Evolutionary conservation across 2,888 invertebrate genomes (phyloP).

Genomic region (Pseudococcus viburni): DNA sequence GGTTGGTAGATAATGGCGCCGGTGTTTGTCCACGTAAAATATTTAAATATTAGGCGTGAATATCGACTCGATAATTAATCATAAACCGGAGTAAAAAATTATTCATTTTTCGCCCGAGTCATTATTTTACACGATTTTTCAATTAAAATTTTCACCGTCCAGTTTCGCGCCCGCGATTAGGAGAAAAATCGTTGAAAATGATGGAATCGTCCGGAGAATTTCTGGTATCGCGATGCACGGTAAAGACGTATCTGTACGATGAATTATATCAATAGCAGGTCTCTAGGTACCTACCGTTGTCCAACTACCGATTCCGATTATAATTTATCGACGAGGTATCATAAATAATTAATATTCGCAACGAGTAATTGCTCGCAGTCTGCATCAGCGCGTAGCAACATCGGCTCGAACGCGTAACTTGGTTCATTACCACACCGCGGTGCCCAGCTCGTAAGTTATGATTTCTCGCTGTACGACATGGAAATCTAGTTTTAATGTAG

Average conservation of each 20-base stretch:
- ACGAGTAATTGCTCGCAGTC: conserved; percentile 49
- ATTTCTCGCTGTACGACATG: conserved; percentile 40
- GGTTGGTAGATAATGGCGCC: conserved; percentile 28
- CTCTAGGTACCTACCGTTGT: conserved; percentile 20
- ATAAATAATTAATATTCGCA: conserved; percentile 53
- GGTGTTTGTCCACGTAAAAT: conserved; percentile 2
- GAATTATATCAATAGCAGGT: neutral
- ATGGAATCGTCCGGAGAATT: neutral
- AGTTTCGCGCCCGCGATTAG: neutral
- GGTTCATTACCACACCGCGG: conserved; percentile 20
- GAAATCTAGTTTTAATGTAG: neutral
- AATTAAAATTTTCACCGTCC: conserved; percentile 23
- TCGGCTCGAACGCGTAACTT: conserved; percentile 3
- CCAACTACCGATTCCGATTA: conserved; percentile 45
- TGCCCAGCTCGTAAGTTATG: conserved; percentile 17
- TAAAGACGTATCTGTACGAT: too few species aligned
- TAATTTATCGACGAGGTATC: conserved; percentile 54
- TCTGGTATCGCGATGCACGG: too few species aligned
- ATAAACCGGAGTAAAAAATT: neutral
- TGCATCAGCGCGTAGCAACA: neutral
- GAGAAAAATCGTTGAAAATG: neutral
- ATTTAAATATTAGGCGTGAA: conserved; percentile 38
- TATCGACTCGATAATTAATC: conserved; percentile 19
- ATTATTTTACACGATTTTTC: conserved; percentile 42
- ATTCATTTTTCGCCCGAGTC: neutral